Base-by-base conservation (phyloP, 2,797 vertebrate genomes). In the Orestias chungarensis region DNA sequence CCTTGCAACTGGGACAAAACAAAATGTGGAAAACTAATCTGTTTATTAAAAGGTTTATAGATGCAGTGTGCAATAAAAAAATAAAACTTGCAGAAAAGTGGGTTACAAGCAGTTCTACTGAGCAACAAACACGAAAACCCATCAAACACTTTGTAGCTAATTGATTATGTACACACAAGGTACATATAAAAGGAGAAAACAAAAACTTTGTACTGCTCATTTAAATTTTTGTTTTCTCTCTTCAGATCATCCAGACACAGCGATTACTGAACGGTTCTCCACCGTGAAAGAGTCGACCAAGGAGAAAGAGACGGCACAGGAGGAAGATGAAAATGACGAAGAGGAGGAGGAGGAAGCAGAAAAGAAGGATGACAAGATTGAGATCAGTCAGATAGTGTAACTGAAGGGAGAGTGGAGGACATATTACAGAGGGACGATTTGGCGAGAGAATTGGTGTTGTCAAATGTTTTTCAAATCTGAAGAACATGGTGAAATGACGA, bases 241-340 rank as follows among this genome's bases (percentile, higher is more conserved):
- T 74, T 64, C 86, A 94, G 93, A 91, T 78, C 84, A 88, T 67
- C 90, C 87, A 33, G 92, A 88, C 70, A 87, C 78, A 18, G 55
- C 75, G 5, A 65, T 81, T 44, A 67, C 70, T 4, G 89, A 83
- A 61, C 85, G 77, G 38, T 66, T 87, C 29, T 80, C 85, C 74
- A 76, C 52, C 14, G 55, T 86, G 78, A 88, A 71, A 73, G 89
- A 86, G 71, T 75, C 50, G 1, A 61, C 62, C 66, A 86, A 78
- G 76, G 77, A 84, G 75, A 85, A 79, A 73, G 87, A 87, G 33
- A 73, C 82, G 3, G 82, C 87, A 23, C 76, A 71, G 40, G 90
- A 92, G 44, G 87, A 87, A 31, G 87, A 88, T 0, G 84, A 82
- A 40, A n/a, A n/a, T n/a, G n/a, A n/a, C n/a, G n/a, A n/a, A n/a